Evolutionary conservation across 30 jellyfish, hydroid and myxozoan species (phyloP), one percentile per base, ranked within the genome.

Genomic region (Chironex yamaguchii): DNA sequence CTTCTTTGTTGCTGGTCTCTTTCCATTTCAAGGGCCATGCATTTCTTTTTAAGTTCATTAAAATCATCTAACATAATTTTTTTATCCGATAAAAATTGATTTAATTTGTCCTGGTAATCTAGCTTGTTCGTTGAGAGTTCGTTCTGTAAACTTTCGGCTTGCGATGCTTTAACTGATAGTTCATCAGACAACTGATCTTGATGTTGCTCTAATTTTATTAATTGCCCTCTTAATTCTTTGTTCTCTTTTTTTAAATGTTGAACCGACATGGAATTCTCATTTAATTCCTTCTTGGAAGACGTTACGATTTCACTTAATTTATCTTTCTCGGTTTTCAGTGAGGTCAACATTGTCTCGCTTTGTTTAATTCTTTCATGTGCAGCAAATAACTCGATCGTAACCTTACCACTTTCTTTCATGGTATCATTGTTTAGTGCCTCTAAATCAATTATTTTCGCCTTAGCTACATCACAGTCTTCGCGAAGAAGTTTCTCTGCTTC

Each of bases 381-480:
- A 9, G 63, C 75, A 89, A 85, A 71, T 71, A 85, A 34, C 69
- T 85, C 95, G 29, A 85, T 54, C 2, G 89, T 71, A 31, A 72
- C 50, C 52, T 72, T 81, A 25, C 95, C 95, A 65, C 84, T 73
- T 49, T 85, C 95, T 29, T 85, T 72, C 89, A 85, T 85, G 20
- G 73, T 85, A 24, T 76, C 95, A 1, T 86, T 64, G 22, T 81
- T 85, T 78, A 85, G 34, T 1, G 89, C 85, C 34, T 85, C 89
- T 34, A 85, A 76, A 17, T 85, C 95, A 22, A 70, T 29, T 31
- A 71, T 76, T 23, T 49, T 76, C 4, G 74, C 17, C 0, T 71
- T 85, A 28, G 65, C n/a, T 34, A 52, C 36, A 21, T 85, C 95
- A 27, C 49, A 2, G 51, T 85, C 95, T 17, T 64, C 49, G 29